Percentiles rank a stretch among this genome's conserved stretches.
phyloP scores from a whole-genome alignment of 2,113 vertebrate species.

The Podarcis raffonei region DNA sequence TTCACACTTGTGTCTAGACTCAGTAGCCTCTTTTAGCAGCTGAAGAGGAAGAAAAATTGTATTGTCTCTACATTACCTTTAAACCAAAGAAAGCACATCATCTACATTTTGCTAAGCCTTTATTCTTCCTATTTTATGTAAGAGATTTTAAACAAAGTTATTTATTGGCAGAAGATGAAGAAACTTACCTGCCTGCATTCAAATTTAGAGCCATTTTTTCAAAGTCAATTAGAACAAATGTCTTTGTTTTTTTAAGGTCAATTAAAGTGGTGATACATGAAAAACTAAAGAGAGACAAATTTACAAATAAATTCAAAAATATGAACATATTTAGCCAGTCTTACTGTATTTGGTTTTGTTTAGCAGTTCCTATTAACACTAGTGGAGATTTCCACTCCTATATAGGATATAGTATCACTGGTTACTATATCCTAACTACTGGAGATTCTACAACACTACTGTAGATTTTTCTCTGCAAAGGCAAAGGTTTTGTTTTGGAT shows the following conservation, averaged over 20 bases:
- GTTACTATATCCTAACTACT: background rate
- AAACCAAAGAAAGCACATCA: background rate
- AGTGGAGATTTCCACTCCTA: no score
- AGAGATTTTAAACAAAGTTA: background rate
- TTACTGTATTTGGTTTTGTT: background rate
- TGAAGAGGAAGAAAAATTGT: slow-evolving; percentile 62
- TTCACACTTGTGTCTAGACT: slow-evolving; percentile 95
- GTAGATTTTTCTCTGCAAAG: no score
- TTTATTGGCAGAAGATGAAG: background rate
- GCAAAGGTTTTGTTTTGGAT: background rate
- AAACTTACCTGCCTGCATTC: background rate
- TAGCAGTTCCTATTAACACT: background rate
- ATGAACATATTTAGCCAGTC: background rate
- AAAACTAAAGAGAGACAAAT: background rate
- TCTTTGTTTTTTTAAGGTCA: slow-evolving; percentile 9
- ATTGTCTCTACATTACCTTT: background rate
- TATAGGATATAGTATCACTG: no score
- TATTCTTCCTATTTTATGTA: background rate
- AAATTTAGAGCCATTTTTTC: background rate
- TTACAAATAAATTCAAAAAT: background rate
- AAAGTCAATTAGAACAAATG: background rate
- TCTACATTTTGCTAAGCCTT: background rate
- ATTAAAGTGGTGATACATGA: background rate
- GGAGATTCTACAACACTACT: background rate
- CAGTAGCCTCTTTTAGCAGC: slow-evolving; percentile 95